Evolutionary conservation across 2,113 vertebrate genomes (phyloP), one percentile per base, ranked within the genome.

Genomic region (Heterochromis multidens): DNA sequence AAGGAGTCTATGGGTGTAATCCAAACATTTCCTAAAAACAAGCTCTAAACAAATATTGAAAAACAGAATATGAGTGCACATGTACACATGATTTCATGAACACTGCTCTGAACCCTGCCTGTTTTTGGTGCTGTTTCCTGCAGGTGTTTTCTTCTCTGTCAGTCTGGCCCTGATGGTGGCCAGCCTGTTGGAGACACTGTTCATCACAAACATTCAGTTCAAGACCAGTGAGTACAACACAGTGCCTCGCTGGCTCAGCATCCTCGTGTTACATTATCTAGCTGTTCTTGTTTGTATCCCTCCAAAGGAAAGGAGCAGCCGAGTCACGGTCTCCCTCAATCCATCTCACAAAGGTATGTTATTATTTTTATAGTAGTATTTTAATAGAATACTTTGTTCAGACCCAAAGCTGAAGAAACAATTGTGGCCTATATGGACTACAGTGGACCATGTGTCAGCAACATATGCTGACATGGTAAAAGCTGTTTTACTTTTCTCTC

Each of bases 131-230:
- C 37, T 79, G 13, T 31, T 79, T 82, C 31, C 61, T 43, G 19
- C 83, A 92, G 92, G 80, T 81, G 89, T 90, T 77, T 91, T 90
- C 76, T 92, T 91, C 77, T 84, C 79, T 12, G n/a, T 85, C 83
- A 96, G 93, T 60, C 89, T 97, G 79, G 95, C 95, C 17, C 91
- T 97, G 63, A 96, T 97, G 95, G 95, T 96, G 43, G 58, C 93
- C 88, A 96, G 96, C 83, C 94, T 97, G 46, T 84, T 96, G 81
- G 95, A 97, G 87, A 96, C 96, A 0, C 89, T 96, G 43, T 89
- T 96, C 70, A 95, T 97, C 91, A 96, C 95, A 37, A 94, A 96
- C 52, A 88, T 97, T 52, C 95, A 96, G 78, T 80, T 89, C 62
- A 94, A 93, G 86, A 90, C 94, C 72, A 88, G 88, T 23, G 92